Conservation (phyloP, 2,888 invertebrate species). For the Eutolmus rufibarbis region DNA sequence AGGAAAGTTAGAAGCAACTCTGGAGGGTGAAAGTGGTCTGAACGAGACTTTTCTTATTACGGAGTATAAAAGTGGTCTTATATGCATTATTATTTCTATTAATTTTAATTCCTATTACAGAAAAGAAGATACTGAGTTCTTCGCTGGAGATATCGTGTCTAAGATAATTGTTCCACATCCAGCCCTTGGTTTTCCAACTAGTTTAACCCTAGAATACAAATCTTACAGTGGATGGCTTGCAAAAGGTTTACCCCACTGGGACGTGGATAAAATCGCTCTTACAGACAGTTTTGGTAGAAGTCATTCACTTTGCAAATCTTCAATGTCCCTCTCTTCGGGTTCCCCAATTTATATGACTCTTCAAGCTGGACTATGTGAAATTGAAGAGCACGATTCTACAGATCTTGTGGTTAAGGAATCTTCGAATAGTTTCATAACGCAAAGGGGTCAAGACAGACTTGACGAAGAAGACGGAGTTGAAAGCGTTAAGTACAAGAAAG, state of each 20-base stretch:
- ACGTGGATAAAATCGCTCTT: constrained; percentile 81
- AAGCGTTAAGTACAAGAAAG: constrained; percentile 59
- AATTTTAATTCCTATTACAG: constrained; percentile 61
- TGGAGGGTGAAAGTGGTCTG: constrained; percentile 80
- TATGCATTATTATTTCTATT: not conserved
- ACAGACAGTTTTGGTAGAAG: constrained; percentile 87
- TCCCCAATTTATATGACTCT: constrained; percentile 76
- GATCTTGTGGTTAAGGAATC: constrained; percentile 46
- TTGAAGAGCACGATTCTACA: constrained; percentile 63
- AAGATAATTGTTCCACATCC: constrained; percentile 90
- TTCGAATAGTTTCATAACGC: constrained; percentile 51
- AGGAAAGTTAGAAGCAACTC: constrained; percentile 80
- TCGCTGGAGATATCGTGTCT: constrained; percentile 76
- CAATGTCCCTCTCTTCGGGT: constrained; percentile 76
- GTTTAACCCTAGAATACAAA: constrained; percentile 80
- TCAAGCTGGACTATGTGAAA: constrained; percentile 79
- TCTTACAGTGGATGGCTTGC: constrained; percentile 92
- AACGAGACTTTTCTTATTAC: constrained; percentile 91
- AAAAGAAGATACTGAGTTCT: constrained; percentile 79
- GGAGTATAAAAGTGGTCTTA: constrained; percentile 66
- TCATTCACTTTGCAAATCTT: constrained; percentile 81
- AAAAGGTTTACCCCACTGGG: constrained; percentile 80
- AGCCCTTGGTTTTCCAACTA: constrained; percentile 76
- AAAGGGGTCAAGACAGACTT: constrained; percentile 46
- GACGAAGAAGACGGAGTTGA: constrained; percentile 55